Evolutionary conservation across 64 coral and sea anemone species (phyloP), one percentile per base, ranked within the genome.

Genomic region (Stichodactyla mertensii): DNA sequence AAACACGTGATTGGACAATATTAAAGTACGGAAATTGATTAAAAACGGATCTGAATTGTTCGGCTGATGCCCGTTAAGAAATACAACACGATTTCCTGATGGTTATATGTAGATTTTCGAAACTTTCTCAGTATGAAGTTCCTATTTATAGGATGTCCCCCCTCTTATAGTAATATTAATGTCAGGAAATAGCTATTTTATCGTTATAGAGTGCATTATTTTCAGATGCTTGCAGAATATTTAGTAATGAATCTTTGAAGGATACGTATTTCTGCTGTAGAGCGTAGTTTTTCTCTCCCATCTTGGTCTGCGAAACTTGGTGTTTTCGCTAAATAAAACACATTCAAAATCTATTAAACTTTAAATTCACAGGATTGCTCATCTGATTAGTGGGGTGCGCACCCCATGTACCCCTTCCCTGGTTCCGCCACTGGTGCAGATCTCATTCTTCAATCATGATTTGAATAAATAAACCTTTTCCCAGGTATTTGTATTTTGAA

Each of bases 1-100:
- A 92, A n/a, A 99, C 97, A 80, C 84, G 95, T 56, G 97, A 99
- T 77, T 99, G 97, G 16, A 99, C 97, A 22, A 99, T 95, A 51
- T 99, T 99, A 62, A 99, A 99, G 70, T 99, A 99, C 0, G 97
- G 97, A 91, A 99, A 99, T 28, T 83, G 61, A 55, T 53, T 95
- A 31, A 99, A 99, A 51, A 99, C 88, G 18, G 90, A 88, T 83
- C 88, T 84, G 59, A 86, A 99, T 85, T 85, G 82, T 79, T 92
- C 83, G 87, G 97, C 97, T 99, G 20, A 74, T 31, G 69, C n/a
- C 13, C 24, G 27, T 74, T 74, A 27, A 74, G 16, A 4, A 27
- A 74, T 27, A 28, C 22, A 4, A n/a, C 20, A n/a, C 4, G 20
- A 66, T 66, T 66, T n/a, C 22, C 9, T 66, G 12, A 19, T 23